A percentile compares a stretch with the other conserved stretches of the same genome.
Conservation (phyloP, 2,113 vertebrate species). For the Fregata magnificens region DNA sequence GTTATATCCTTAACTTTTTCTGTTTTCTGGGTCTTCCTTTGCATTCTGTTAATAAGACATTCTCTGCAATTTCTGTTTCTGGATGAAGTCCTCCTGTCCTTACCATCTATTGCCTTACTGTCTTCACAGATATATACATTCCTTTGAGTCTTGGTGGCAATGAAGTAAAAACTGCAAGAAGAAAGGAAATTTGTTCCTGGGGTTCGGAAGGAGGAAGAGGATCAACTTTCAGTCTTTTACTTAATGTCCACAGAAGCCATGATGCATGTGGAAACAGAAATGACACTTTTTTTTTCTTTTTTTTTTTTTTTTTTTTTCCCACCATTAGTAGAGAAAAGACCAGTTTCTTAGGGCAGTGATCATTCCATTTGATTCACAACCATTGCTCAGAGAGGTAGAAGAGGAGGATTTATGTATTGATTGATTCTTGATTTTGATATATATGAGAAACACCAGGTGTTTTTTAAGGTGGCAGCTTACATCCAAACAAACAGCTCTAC, state of each 20-base stretch:
- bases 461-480: neutral
- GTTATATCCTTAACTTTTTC: neutral
- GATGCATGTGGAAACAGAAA: neutral
- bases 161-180: neutral
- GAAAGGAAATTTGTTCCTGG: neutral
- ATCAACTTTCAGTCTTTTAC: neutral
- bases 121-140: neutral
- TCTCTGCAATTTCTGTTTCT: neutral
- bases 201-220: fast-evolving
- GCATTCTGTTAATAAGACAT: neutral
- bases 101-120: neutral
- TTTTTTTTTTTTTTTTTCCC: neutral
- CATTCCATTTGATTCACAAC: neutral
- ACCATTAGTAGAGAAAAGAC: neutral
- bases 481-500: neutral
- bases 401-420: neutral
- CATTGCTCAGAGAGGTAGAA: neutral
- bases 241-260: neutral
- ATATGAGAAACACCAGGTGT: neutral
- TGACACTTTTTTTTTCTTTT: fast-evolving
- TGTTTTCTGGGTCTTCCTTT: neutral
- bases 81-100: neutral
- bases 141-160: neutral
- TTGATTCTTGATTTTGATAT: neutral
- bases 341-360: neutral